Percentiles rank a stretch among this genome's conserved stretches.
Evolutionary conservation across 30 jellyfish, hydroid and myxozoan genomes (phyloP).

Genomic region (Aurelia sp.): DNA sequence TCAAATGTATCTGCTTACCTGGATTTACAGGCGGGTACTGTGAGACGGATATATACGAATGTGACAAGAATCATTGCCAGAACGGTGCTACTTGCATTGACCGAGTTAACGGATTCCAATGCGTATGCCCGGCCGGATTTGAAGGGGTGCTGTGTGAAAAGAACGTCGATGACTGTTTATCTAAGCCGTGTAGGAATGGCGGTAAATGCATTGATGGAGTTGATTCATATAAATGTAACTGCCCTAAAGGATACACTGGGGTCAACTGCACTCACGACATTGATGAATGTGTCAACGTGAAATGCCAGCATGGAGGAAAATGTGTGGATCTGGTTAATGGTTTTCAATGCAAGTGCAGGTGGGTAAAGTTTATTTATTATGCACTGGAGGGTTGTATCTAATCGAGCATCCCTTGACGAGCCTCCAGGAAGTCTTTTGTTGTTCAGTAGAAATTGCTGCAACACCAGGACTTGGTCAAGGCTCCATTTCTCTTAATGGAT

Average conservation of each 20-base stretch:
- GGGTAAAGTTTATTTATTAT: background rate
- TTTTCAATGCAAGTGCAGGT: slow-evolving; percentile 90
- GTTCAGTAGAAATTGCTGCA: too few species aligned
- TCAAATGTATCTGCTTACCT: slow-evolving; percentile 71
- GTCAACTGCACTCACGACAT: slow-evolving; percentile 84
- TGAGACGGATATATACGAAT: slow-evolving; percentile 79
- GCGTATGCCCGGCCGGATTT: slow-evolving; percentile 91
- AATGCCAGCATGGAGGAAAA: slow-evolving; percentile 91
- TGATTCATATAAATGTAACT: slow-evolving; percentile 60
- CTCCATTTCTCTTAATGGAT: too few species aligned
- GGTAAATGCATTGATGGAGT: slow-evolving; percentile 82
- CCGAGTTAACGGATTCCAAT: slow-evolving; percentile 74
- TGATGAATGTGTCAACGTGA: slow-evolving; percentile 80
- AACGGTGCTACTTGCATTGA: slow-evolving; percentile 83
- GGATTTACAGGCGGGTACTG: slow-evolving; percentile 92
- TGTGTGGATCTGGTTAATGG: slow-evolving; percentile 70
- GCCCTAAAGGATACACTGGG: slow-evolving; percentile 85
- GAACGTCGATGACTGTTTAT: slow-evolving; percentile 68
- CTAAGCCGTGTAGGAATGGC: slow-evolving; percentile 70
- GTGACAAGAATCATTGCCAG: slow-evolving; percentile 66
- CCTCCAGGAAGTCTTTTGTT: too few species aligned
- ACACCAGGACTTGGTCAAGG: too few species aligned
- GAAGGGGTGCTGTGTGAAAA: slow-evolving; percentile 76
- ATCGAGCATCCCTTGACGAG: too few species aligned
- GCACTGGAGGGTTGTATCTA: too few species aligned